Percentiles rank a stretch among this genome's conserved stretches.
These are phyloP conservation scores for Apistogramma diplotaenia DNA, from an alignment of 2,113 vertebrate genomes.

Conservation along the genomic window DNA sequence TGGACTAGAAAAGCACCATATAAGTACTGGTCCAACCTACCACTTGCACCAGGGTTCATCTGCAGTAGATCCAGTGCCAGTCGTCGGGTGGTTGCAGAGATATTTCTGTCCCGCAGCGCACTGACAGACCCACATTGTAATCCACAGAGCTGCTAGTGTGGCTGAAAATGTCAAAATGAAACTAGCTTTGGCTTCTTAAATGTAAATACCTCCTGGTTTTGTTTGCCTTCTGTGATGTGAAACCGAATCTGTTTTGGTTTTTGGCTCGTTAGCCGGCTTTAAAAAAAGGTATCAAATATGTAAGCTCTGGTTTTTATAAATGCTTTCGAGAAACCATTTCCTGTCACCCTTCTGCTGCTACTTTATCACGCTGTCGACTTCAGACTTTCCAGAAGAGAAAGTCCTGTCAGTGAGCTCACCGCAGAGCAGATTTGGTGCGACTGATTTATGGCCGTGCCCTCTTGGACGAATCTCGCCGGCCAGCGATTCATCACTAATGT, in stretches of 20 bases:
- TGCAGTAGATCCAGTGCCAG: neutral
- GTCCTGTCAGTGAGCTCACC: neutral
- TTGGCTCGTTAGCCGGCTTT: neutral
- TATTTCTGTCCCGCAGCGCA: neutral
- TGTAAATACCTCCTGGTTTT: neutral
- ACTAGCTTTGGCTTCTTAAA: neutral
- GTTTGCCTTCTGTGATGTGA: neutral
- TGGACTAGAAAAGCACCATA: neutral
- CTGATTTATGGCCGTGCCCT: conserved; percentile 54
- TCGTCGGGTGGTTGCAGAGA: neutral
- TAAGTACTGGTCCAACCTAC: no score
- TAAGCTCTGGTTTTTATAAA: neutral
- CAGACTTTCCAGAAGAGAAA: conserved; percentile 21
- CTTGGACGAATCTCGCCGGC: conserved; percentile 10
- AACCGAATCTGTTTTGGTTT: conserved; percentile 3
- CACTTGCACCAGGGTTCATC: neutral
- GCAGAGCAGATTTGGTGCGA: neutral
- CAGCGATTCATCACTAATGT: conserved; percentile 40
- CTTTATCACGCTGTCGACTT: conserved; percentile 11
- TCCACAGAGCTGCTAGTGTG: neutral
- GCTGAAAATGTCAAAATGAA: neutral
- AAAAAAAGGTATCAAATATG: neutral
- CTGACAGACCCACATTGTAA: neutral
- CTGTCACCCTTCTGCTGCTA: conserved; percentile 40
- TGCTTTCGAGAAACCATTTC: conserved; percentile 70